Base-by-base conservation (phyloP, 2,113 vertebrate species). In the Romanogobio albipinnatus region DNA sequence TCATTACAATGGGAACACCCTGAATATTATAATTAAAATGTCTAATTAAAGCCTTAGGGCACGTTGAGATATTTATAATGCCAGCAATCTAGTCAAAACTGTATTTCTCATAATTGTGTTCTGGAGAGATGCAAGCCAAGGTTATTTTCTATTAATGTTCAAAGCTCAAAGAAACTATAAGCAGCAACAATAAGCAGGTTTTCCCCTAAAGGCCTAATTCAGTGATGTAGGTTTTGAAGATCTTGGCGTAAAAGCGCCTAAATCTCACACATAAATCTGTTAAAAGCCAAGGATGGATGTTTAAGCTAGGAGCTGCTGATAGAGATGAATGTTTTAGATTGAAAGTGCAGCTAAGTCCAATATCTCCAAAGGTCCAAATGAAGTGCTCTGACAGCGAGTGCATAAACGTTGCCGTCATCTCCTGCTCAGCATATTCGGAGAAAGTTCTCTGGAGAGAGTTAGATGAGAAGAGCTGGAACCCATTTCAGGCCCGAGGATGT, bases 401-500 rank as follows among this genome's bases (percentile, higher is more conserved):
- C 13, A 9, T 80, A 74, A 10, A 68, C 75, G 53, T 74, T 17
- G 13, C 45, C 36, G 58, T 49, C 66, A 64, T 15, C 59, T 64
- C 81, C 71, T 58, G 68, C 82, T 70, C 61, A 53, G 33, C 39
- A 61, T 75, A 61, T 83, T 29, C 73, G 33, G 81, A 79, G 59
- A 86, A 83, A 84, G 77, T 86, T 86, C 70, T 81, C 76, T 29
- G 61, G 78, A 76, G 13, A 39, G 59, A 74, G 14, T 77, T 59
- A 81, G 76, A 77, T 66, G 74, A 36, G 85, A 47, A 47, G 82
- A 77, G 83, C 71, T 79, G 66, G 85, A 84, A 79, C 26, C n/a
- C 53, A 1, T 51, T 47, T 64, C 68, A 75, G 53, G 76, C 81
- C 78, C 10, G 51, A 85, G 83, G 79, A 77, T 71, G 26, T 77